Conservation (phyloP, 64 coral and sea anemone species). For the Actinia equina region DNA sequence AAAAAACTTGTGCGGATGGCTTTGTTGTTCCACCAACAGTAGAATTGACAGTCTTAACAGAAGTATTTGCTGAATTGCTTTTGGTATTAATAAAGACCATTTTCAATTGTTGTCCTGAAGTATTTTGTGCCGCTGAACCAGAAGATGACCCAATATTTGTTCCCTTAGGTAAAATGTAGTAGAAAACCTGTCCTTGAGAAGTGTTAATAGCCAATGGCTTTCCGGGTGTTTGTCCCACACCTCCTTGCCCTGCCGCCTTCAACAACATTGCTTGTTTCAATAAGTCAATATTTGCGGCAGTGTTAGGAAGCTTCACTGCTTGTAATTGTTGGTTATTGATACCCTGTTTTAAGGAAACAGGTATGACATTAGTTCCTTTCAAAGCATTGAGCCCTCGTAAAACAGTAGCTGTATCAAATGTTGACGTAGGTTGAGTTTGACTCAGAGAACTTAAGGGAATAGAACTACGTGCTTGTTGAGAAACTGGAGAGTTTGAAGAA, state of each 20-base stretch:
- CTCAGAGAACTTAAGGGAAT: background rate
- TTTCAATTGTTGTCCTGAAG: constrained; percentile 36
- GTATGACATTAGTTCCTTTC: constrained; percentile 5
- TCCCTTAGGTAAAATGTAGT: constrained; percentile 7
- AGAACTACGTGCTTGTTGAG: background rate
- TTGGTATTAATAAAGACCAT: constrained; percentile 63
- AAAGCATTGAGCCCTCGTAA: constrained; percentile 5
- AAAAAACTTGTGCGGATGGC: background rate
- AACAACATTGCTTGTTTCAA: constrained; percentile 21
- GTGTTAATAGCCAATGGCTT: background rate
- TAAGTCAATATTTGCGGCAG: background rate
- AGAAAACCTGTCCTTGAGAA: constrained; percentile 13
- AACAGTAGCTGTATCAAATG: constrained; percentile 17
- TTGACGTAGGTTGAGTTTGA: constrained; percentile 5
- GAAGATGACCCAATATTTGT: background rate
- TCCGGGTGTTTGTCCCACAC: background rate
- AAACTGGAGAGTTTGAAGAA: background rate
- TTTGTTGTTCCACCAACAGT: background rate
- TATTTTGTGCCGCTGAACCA: background rate
- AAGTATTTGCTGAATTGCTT: background rate
- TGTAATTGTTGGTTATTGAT: constrained; percentile 5
- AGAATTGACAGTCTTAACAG: constrained; percentile 13
- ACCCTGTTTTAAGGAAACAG: background rate
- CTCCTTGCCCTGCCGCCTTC: background rate
- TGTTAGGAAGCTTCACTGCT: constrained; percentile 2